Evolutionary conservation across 2,888 invertebrate species (phyloP), one percentile per base, ranked within the genome.

Genomic region (Cremastinae sp.): DNA sequence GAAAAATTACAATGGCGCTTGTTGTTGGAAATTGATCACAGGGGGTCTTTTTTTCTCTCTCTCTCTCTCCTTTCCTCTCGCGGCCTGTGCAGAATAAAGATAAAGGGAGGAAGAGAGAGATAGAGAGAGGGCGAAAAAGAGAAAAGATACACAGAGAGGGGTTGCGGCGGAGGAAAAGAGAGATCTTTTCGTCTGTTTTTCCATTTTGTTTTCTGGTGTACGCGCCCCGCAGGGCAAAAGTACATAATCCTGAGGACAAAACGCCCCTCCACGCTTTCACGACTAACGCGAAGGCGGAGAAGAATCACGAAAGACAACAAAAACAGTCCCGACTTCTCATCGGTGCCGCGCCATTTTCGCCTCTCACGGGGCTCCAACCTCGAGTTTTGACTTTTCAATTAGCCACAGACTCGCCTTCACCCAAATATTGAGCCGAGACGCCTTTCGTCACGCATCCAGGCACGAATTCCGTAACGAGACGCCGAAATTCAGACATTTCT

Each of bases 381-480:
- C 74, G 56, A 86, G 87, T 87, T 88, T 87, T 88, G 88, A 88
- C 88, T 88, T 86, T 88, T 88, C 88, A 87, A 88, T 88, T 87
- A 88, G 86, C 88, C 87, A 87, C 88, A 87, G 88, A 77, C 78
- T 85, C 80, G 84, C 84, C 84, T 86, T 87, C 87, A 85, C 85
- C 87, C 83, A 88, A 88, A 88, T 88, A 87, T 88, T 88, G 85
- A 85, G 82, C 84, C 82, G 76, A 76, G 72, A 68, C 51, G 61
- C 20, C 64, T 65, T 85, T 85, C 82, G 86, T 83, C 82, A 85
- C 83, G 85, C 78, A 74, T 43, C 20, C 10, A 38, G 12, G 18
- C 10, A 36, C 56, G 36, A 47, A 16, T 41, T 20, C 64, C 28
- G 28, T 2, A 28, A 28, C 28, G 28, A 28, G 28, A 3, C 28